These are phyloP conservation scores for Eurystomus gularis DNA, from an alignment of 2,113 vertebrate genomes.

Conservation along the genomic window DNA sequence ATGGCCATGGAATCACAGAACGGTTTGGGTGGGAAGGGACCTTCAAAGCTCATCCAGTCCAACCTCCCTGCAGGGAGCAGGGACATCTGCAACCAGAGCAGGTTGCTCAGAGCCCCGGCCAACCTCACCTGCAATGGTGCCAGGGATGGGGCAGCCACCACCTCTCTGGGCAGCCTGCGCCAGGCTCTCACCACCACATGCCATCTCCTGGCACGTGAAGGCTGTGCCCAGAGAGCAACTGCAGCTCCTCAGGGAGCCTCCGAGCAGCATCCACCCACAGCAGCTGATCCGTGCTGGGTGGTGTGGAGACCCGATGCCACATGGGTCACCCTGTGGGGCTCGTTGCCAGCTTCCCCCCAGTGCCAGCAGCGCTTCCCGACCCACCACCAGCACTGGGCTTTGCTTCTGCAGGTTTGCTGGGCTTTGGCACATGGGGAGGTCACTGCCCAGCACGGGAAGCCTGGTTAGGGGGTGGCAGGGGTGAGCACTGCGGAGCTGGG, in stretches of 20 bases:
- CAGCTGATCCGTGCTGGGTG: fast-evolving
- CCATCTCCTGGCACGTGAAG: fast-evolving
- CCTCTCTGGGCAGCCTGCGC: not conserved
- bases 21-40: not conserved
- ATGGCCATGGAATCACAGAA: not conserved
- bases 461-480: fast-evolving
- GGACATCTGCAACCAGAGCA: not conserved
- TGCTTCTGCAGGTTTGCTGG: not conserved
- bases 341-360: not conserved
- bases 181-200: not conserved
- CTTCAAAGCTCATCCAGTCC: not conserved
- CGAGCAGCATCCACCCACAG: fast-evolving
- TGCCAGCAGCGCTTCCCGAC: not conserved
- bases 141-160: not conserved
- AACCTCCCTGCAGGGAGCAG: not conserved
- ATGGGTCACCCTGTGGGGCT: not conserved
- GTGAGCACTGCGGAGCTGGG: fast-evolving
- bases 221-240: not conserved
- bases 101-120: not conserved
- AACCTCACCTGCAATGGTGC: not conserved
- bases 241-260: not conserved
- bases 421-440: not conserved
- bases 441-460: not conserved
- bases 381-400: not conserved
- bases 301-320: not conserved